Percentiles rank a stretch among this genome's conserved stretches.
phyloP scores from a whole-genome alignment of 2,113 vertebrate species.

The Microtus richardsoni region DNA sequence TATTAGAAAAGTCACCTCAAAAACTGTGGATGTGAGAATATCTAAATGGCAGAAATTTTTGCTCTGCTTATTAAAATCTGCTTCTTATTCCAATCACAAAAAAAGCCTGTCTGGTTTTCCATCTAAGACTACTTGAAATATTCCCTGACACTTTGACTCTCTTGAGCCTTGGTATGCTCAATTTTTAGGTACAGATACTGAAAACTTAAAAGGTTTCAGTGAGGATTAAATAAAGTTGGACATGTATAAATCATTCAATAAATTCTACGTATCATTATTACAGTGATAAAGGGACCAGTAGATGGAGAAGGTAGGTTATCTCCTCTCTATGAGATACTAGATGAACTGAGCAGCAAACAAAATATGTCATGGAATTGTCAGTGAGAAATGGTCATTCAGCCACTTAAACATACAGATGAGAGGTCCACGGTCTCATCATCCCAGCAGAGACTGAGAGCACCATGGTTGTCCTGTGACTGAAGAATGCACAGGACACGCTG shows the following conservation, averaged over 20 bases:
- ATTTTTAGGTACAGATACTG: neutral
- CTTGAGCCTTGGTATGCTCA: neutral
- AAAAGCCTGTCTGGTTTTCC: neutral
- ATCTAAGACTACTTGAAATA: neutral
- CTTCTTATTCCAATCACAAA: neutral
- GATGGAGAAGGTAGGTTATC: neutral
- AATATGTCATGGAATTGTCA: neutral
- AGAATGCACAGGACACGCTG: neutral
- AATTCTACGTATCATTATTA: neutral
- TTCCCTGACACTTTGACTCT: neutral
- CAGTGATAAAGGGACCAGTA: neutral
- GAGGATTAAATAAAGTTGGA: neutral
- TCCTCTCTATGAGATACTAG: neutral
- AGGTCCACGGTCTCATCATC: neutral
- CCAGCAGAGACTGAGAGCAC: neutral
- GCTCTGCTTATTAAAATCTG: too few relatives aligned
- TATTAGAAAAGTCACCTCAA: neutral
- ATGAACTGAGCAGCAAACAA: neutral
- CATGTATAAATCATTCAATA: neutral
- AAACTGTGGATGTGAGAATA: neutral
- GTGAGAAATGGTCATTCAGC: neutral
- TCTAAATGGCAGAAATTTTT: conserved; percentile 20
- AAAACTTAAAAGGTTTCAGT: neutral
- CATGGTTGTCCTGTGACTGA: neutral
- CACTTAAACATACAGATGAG: neutral